Conservation (phyloP, 2,888 invertebrate genomes). For the Rhabditophanes sp. region DNA sequence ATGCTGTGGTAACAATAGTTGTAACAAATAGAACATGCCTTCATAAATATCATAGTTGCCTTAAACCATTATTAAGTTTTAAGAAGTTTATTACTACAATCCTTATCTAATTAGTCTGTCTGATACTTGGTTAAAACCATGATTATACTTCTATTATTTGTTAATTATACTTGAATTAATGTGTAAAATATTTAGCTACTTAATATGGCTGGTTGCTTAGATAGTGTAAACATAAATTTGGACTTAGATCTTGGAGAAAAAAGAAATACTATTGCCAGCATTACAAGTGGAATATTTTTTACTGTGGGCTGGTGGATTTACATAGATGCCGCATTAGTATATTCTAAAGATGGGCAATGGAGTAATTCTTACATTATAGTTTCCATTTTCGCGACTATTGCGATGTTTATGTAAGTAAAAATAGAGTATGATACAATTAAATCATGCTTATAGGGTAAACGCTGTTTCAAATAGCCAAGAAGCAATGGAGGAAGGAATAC, state of each 20-base stretch:
- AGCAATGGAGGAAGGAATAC: constrained; percentile 26
- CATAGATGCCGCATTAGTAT: constrained; percentile 74
- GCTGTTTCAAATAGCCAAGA: constrained; percentile 86
- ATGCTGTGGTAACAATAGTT: constrained; percentile 33
- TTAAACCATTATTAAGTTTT: constrained; percentile 3
- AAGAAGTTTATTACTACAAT: constrained; percentile 1
- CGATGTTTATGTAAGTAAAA: constrained; percentile 66
- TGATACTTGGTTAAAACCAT: constrained; percentile 1
- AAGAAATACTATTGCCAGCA: background rate
- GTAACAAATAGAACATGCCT: constrained; percentile 18
- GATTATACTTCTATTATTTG: constrained; percentile 1
- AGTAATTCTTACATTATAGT: constrained; percentile 65
- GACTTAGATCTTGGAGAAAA: background rate
- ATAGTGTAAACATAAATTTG: background rate
- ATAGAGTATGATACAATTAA: background rate
- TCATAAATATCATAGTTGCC: background rate
- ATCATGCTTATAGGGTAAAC: constrained; percentile 54
- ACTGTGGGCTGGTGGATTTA: constrained; percentile 95
- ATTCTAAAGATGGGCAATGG: constrained; percentile 47
- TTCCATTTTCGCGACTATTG: constrained; percentile 79
- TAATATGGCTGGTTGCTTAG: background rate
- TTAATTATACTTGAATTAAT: constrained; percentile 4
- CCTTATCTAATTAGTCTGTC: constrained; percentile 3
- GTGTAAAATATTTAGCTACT: background rate
- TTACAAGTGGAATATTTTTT: constrained; percentile 54